Base-by-base conservation (phyloP, 2,113 vertebrate species). In the Vulpes ferrilata region DNA sequence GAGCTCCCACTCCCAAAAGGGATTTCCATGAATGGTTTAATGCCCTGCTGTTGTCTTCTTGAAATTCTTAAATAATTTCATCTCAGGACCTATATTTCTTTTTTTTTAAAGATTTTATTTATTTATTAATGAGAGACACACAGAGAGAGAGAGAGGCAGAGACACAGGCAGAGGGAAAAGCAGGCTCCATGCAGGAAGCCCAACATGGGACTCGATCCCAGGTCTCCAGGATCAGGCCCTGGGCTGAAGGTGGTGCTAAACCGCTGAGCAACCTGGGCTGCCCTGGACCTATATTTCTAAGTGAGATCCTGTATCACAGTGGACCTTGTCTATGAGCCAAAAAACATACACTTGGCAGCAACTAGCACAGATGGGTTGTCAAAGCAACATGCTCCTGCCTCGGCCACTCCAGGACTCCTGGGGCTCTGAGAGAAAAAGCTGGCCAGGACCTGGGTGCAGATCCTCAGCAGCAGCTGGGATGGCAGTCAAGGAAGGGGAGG, bases 301-400 rank as follows among this genome's bases (percentile, higher is more conserved):
- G n/a, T 60, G 17, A 65, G 65, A 55, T n/a, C 32, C 38, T 79
- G 2, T 27, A 19, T 27, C 32, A 38, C 25, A 55, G 22, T 3
- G 13, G 30, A 53, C 5, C 4, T 6, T 22, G 10, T 20, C 51
- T 23, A 27, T 7, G 15, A 71, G 71, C 32, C 85, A 32, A 74
- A 22, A 65, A 65, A 73, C 12, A 57, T 15, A 71, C 30, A 17
- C 27, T 1, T 1, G 5, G 43, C 43, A 86, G 30, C 55, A 57
- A 3, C 43, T 30, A n/a, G 71, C 20, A 17, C 2, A 9, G 0
- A 0, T 12, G 53, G 32, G 4, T 53, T n/a, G 30, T 60, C 59
- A 15, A 23, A 25, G 20, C 78, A 69, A 20, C 11, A 38, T 1
- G 0, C 8, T 0, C 88, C 23, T 35, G 30, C 22, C 43, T 23